Base-by-base conservation (phyloP, 53 echinoderm and acorn worm genomes). In the Henricia sp. region DNA sequence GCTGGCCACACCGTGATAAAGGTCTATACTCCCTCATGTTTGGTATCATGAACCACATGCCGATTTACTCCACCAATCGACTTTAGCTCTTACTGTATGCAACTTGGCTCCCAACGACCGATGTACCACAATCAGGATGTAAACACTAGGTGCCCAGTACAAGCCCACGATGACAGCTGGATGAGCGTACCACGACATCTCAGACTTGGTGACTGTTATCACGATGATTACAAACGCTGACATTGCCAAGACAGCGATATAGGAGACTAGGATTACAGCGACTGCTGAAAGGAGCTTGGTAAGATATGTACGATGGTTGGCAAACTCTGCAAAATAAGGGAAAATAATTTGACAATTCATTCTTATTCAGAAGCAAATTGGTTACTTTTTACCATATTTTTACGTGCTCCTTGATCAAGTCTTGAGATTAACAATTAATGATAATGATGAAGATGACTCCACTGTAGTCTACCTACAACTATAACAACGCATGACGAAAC, bases 111-210 rank as follows among this genome's bases (percentile, higher is more conserved):
- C 85, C 19, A 73, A 17, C 26, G 21, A 55, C 0, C 74, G 83
- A 10, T 89, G 90, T 4, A 74, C 76, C 41, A 74, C 43, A 10
- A 85, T 76, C 29, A 89, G 56, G 43, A 58, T 38, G 46, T 83
- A 85, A 25, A 85, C 57, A 27, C 76, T 76, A 27, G 90, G 90
- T 3, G 77, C 73, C 57, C 76, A 75, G 65, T 89, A 89, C 43
- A 89, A 33, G 14, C 90, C 90, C 21, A 66, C 38, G 67, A 89
- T 69, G 24, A 85, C 42, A 6, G 75, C 63, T 4, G 90, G 90
- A 35, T 89, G 75, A 23, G 90, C 66, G 52, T 71, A 89, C 90
- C 90, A 89, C 11, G 85, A 82, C 90, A 89, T 89, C 60, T 77
- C 53, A 6, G 58, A 44, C 67, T 57, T 59, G 77, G 85, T 76